Percentiles rank a stretch among this genome's conserved stretches.
phyloP scores from a whole-genome alignment of 2,113 vertebrate genomes.

The Sigmodon hispidus region DNA sequence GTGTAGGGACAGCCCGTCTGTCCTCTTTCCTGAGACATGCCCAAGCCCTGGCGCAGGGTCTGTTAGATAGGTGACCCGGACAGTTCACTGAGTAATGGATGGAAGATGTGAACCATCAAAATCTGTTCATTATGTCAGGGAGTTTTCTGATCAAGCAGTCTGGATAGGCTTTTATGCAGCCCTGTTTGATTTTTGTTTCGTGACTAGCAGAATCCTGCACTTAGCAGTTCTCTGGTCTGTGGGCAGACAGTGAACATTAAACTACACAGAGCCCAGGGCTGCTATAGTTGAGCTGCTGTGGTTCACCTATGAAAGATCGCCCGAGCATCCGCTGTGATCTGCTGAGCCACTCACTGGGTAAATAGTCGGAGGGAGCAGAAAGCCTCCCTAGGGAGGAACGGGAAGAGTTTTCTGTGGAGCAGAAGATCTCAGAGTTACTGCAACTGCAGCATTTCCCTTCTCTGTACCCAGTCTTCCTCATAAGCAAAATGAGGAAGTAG shows the following conservation, averaged over 20 bases:
- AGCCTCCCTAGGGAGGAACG: neutral
- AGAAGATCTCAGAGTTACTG: neutral
- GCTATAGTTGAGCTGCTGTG: neutral
- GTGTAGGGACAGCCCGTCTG: neutral
- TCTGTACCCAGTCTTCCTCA: neutral
- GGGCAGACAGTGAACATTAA: neutral
- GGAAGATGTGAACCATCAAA: neutral
- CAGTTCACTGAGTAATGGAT: neutral
- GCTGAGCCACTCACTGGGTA: neutral
- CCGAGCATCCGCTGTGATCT: neutral
- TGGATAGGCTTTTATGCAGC: neutral
- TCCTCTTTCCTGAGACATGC: neutral
- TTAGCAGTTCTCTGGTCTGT: neutral
- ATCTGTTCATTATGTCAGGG: neutral
- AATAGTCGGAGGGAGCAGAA: neutral
- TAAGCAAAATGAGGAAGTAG: neutral
- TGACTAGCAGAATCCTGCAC: neutral
- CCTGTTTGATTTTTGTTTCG: neutral
- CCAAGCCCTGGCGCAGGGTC: neutral
- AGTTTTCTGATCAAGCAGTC: neutral
- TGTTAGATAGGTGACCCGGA: neutral
- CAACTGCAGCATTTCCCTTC: neutral
- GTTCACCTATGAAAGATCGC: neutral
- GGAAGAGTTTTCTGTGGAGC: neutral
- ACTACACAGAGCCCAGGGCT: neutral